phyloP scores from a whole-genome alignment of 2,888 invertebrate species.

The Callosobruchus maculatus region DNA sequence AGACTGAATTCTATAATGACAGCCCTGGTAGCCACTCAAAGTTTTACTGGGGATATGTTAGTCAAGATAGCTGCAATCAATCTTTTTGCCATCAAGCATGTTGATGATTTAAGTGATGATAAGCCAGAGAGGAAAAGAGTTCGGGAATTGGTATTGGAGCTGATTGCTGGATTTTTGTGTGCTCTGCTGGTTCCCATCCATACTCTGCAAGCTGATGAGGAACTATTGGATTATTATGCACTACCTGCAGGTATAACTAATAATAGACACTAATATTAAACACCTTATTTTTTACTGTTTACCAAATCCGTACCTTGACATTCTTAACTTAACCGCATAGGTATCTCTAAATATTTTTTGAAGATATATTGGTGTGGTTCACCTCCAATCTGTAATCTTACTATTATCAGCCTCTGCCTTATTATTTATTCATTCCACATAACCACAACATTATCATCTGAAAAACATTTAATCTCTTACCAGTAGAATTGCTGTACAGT shows the following conservation, averaged over 20 bases:
- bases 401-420: no score
- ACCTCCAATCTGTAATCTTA: no score
- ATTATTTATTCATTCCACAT: no score
- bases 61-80: conserved; percentile 75
- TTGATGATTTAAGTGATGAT: conserved; percentile 49
- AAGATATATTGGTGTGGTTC: no score
- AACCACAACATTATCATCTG: no score
- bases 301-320: no score
- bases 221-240: conserved; percentile 61
- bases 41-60: conserved; percentile 70
- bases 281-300: no score
- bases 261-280: background rate
- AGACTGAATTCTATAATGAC: conserved; percentile 68
- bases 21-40: conserved; percentile 73
- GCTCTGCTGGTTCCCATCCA: conserved; percentile 69
- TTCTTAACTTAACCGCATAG: no score
- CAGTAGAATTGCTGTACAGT: no score
- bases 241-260: conserved; percentile 60
- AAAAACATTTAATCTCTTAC: no score
- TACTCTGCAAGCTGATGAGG: conserved; percentile 62
- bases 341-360: no score
- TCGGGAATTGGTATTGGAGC: conserved; percentile 57
- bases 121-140: conserved; percentile 58
- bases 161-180: conserved; percentile 64
- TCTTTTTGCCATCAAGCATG: conserved; percentile 66